Conservation (phyloP, 1,140 invertebrate genomes). For the Drosophila murphyi region DNA sequence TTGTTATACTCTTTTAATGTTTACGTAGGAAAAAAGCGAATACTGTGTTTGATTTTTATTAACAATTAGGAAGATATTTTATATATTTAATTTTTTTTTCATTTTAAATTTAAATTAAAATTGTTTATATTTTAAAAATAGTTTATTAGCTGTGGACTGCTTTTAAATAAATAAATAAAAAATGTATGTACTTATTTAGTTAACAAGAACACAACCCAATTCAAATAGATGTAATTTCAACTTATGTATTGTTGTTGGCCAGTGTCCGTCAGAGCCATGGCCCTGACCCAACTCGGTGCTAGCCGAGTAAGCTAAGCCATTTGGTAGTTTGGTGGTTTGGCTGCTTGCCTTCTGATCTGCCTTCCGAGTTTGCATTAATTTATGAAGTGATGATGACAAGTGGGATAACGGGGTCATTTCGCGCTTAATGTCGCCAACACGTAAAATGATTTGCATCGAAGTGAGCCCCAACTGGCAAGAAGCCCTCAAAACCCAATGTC, state of each 20-base stretch:
- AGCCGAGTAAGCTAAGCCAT: slow-evolving; percentile 12
- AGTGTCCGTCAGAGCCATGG: background rate
- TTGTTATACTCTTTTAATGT: background rate
- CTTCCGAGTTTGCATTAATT: slow-evolving; percentile 77
- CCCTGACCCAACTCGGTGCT: slow-evolving; percentile 17
- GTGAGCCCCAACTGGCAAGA: slow-evolving; percentile 30
- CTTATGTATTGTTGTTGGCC: slow-evolving; percentile 1
- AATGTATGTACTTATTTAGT: too few relatives aligned
- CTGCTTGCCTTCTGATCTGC: slow-evolving; percentile 34
- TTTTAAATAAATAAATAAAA: too few relatives aligned
- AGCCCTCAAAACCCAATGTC: slow-evolving; percentile 53
- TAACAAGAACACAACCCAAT: background rate
- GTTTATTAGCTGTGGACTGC: too few relatives aligned
- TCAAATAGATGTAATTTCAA: background rate
- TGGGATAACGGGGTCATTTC: slow-evolving; percentile 84
- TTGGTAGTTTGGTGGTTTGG: slow-evolving; percentile 2
- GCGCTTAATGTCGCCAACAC: slow-evolving; percentile 84
- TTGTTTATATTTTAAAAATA: background rate
- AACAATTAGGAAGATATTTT: background rate
- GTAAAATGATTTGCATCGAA: slow-evolving; percentile 83
- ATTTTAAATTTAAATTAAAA: background rate
- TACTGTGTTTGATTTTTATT: background rate
- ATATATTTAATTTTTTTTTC: background rate
- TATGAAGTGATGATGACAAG: slow-evolving; percentile 84
- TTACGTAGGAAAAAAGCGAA: too few relatives aligned